These are phyloP conservation scores for Crematogaster levior DNA, from an alignment of 2,888 invertebrate genomes.

Conservation along the genomic window DNA sequence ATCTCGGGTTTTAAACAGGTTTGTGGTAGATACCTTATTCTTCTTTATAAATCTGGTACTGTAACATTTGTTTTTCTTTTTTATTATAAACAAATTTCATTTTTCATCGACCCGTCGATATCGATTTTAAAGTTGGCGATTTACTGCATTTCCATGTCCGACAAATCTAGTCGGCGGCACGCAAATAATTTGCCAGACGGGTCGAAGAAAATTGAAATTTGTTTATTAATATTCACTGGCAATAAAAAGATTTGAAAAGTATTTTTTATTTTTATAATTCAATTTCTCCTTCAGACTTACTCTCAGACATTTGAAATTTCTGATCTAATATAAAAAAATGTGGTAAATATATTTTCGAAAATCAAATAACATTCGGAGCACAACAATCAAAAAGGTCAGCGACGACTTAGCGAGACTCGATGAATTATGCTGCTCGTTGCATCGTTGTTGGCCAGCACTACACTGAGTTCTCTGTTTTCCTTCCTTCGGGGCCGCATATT, in stretches of 20 bases:
- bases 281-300: background rate
- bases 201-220: too few relatives aligned
- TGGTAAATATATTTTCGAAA: background rate
- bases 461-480: constrained; percentile 30
- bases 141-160: too few relatives aligned
- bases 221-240: too few relatives aligned
- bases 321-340: background rate
- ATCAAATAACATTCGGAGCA: background rate
- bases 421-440: constrained; percentile 47
- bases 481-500: background rate
- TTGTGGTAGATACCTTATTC: background rate
- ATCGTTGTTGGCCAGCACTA: constrained; percentile 12
- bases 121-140: too few relatives aligned
- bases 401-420: background rate
- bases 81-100: too few relatives aligned
- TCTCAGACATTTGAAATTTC: background rate
- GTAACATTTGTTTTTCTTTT: background rate
- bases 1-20: too few relatives aligned
- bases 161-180: too few relatives aligned
- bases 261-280: too few relatives aligned
- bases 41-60: background rate
- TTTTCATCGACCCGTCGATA: too few relatives aligned
- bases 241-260: too few relatives aligned
- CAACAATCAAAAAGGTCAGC: background rate
- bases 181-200: too few relatives aligned